Evolutionary conservation across 2,888 invertebrate species (phyloP), one percentile per base, ranked within the genome.

Genomic region (Diadromus collaris): DNA sequence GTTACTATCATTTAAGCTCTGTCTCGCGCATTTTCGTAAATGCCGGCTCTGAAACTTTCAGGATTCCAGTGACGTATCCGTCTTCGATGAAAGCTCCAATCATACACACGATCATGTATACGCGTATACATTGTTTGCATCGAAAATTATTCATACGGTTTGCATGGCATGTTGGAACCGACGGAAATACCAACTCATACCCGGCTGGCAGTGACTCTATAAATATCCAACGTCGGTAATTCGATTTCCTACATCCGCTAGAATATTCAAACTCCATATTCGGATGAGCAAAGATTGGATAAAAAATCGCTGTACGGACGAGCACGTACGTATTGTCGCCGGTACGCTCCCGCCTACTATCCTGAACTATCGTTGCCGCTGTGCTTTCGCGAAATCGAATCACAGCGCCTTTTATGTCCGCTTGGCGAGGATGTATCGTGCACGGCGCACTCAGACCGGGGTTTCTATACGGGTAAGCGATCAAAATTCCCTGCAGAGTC

Each of bases 331-430:
- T 2, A 24, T 51, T 51, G 51, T 13, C 51, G 51, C 0, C 24
- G 21, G 51, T 2, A 24, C 51, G 24, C 21, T 51, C 10, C 1
- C 10, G 51, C 51, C 41, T 24, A 24, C 5, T 24, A 9, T 24
- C 51, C 51, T 10, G 24, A 10, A 51, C 51, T 51, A 27, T 32
- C 51, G 24, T 34, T 6, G 29, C 58, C 51, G 34, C 32, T 54
- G 46, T 32, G 32, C 13, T 46, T 71, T 24, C 61, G 41, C 56
- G 38, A 46, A 78, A 69, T 68, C 63, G 56, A 68, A 78, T 78
- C 29, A 21, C 29, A 51, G 38, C 46, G 68, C 54, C 71, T 71
- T 61, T 72, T 67, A 54, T 76, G 41, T 51, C 61, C 71, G 38
- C 41, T 68, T 34, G 24, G 34, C 46, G 48, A 58, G 24, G 29